Evolutionary conservation across 2,888 invertebrate species (phyloP).

Genomic region (Poecilobothrus nobilitatus): DNA sequence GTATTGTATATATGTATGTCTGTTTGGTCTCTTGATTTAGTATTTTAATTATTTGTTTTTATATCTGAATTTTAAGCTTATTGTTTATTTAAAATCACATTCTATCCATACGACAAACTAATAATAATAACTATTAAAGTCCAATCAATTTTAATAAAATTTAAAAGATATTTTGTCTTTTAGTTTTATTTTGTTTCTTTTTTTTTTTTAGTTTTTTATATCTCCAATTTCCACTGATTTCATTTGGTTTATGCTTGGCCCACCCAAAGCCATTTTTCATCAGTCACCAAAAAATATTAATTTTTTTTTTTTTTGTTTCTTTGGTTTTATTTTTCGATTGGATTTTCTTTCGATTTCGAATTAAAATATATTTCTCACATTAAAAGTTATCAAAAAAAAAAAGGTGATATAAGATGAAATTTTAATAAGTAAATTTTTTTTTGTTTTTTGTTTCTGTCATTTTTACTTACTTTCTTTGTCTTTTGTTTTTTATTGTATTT

Average conservation of each 20-base stretch:
- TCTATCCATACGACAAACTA: not conserved
- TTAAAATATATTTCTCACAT: slow-evolving; percentile 6
- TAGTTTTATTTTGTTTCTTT: not conserved
- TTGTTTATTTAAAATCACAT: not conserved
- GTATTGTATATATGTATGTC: too few relatives aligned
- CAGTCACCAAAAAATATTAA: not conserved
- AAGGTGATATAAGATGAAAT: too few relatives aligned
- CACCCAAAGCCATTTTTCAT: not conserved
- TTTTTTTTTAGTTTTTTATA: not conserved
- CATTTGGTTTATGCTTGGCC: not conserved
- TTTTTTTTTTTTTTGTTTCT: too few relatives aligned
- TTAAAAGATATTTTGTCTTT: slow-evolving; percentile 2
- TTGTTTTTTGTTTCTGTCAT: too few relatives aligned
- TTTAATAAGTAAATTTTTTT: too few relatives aligned
- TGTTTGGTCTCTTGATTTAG: not conserved
- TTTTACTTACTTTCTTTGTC: too few relatives aligned
- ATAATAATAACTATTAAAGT: slow-evolving; percentile 4
- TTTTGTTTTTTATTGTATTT: too few relatives aligned
- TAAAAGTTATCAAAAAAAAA: not conserved
- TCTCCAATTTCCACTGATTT: not conserved
- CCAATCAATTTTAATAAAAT: not conserved
- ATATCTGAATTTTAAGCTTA: not conserved
- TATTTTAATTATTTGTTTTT: not conserved
- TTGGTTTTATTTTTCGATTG: not conserved
- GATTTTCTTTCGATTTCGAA: not conserved